Percentiles rank a stretch among this genome's conserved stretches.
phyloP scores from a whole-genome alignment of 1,140 invertebrate genomes.

The Macrostomum lignano region DNA sequence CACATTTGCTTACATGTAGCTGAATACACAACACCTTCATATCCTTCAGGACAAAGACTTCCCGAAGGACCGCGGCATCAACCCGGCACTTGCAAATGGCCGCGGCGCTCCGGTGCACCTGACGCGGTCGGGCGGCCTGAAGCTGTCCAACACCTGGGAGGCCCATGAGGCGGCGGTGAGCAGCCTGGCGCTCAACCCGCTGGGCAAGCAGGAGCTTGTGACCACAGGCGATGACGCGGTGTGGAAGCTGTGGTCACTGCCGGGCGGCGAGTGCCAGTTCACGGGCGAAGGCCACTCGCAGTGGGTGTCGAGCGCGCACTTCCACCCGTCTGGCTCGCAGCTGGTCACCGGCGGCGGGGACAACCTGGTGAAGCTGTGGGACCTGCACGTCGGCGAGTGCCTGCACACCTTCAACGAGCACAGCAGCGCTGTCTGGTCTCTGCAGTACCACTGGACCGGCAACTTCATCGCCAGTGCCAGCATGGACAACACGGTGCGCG shows the following conservation, averaged over 20 bases:
- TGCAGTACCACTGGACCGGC: slow-evolving; percentile 22
- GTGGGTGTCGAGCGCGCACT: slow-evolving; percentile 26
- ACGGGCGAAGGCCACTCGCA: slow-evolving; percentile 27
- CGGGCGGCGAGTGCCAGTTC: slow-evolving; percentile 23
- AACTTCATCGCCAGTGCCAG: slow-evolving; percentile 27
- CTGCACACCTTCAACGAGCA: slow-evolving; percentile 26
- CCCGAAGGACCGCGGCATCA: slow-evolving; percentile 20
- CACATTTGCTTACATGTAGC: too few species aligned
- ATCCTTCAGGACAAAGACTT: slow-evolving; percentile 22
- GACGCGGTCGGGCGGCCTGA: slow-evolving; percentile 18
- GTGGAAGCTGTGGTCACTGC: slow-evolving; percentile 28
- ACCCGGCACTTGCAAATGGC: slow-evolving; percentile 15
- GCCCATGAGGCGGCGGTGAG: slow-evolving; percentile 23
- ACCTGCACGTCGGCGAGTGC: slow-evolving; percentile 23
- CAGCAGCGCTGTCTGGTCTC: slow-evolving; percentile 11
- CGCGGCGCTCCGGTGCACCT: slow-evolving; percentile 16
- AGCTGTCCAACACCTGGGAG: slow-evolving; percentile 17
- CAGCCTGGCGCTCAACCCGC: slow-evolving; percentile 19
- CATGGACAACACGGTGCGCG: slow-evolving; percentile 24
- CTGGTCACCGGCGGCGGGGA: slow-evolving; percentile 16
- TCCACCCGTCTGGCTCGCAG: slow-evolving; percentile 13
- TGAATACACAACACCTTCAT: too few species aligned
- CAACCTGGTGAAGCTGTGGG: slow-evolving; percentile 23
- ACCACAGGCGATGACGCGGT: slow-evolving; percentile 26
- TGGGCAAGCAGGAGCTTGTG: slow-evolving; percentile 23